A percentile compares a stretch with the other conserved stretches of the same genome.
Conservation (phyloP, 2,797 vertebrate species). For the Schizothorax lantsangensis region DNA sequence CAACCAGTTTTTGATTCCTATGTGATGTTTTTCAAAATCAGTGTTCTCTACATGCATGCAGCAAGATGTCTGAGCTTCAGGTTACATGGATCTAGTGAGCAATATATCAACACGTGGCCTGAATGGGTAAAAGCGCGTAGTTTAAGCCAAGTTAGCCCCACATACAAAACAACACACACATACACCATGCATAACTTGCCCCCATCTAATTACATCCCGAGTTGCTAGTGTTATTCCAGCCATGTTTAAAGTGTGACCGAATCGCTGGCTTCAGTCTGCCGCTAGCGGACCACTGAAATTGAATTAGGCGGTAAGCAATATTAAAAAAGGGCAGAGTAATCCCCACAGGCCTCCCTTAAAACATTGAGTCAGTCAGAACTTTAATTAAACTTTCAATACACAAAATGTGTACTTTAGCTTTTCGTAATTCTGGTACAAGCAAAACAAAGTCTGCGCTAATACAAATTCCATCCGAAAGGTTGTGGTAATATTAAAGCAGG, state of each 20-base stretch:
- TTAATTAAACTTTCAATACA: conserved; percentile 48
- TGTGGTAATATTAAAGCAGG: conserved; percentile 48
- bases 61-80: neutral
- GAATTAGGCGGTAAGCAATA: conserved; percentile 52
- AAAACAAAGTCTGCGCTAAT: conserved; percentile 48
- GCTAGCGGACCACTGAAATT: conserved; percentile 41
- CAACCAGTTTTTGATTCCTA: neutral
- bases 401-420: conserved; percentile 42
- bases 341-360: conserved; percentile 45
- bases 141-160: neutral
- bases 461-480: conserved; percentile 54
- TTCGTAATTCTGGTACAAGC: conserved; percentile 51
- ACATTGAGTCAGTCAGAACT: conserved; percentile 49
- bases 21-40: neutral
- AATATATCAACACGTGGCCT: neutral
- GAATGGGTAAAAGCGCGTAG: neutral
- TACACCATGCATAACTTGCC: conserved; percentile 3
- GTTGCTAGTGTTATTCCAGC: neutral
- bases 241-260: conserved; percentile 5
- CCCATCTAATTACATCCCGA: neutral
- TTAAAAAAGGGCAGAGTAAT: conserved; percentile 56
- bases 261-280: conserved; percentile 13
- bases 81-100: neutral
- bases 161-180: conserved; percentile 19
- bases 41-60: neutral